These are phyloP conservation scores for Diplogasteroides magnus DNA, from an alignment of 1,140 invertebrate genomes.

Conservation along the genomic window DNA sequence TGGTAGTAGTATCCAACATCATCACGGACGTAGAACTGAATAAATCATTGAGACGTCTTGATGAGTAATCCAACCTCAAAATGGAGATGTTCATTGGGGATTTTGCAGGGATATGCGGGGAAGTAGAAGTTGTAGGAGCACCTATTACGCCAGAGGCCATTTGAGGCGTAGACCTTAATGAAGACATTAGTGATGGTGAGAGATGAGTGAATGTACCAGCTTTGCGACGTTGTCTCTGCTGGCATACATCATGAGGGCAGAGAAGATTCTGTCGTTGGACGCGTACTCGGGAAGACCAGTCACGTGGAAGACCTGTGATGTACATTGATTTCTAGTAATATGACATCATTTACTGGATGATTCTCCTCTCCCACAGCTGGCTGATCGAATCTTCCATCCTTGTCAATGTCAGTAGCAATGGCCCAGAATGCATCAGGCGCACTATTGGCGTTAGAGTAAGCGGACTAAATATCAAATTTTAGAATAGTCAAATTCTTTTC, in stretches of 20 bases:
- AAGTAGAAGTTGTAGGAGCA: constrained; percentile 37
- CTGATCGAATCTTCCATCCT: constrained; percentile 20
- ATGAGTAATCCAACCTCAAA: constrained; percentile 16
- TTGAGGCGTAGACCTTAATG: constrained; percentile 25
- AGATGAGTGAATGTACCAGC: neutral
- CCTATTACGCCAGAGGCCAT: constrained; percentile 35
- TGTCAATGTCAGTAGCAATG: constrained; percentile 11
- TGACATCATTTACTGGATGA: constrained; percentile 17
- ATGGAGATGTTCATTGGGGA: constrained; percentile 33
- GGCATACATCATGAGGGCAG: constrained; percentile 33
- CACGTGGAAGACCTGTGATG: constrained; percentile 6
- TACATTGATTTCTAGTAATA: constrained; percentile 6
- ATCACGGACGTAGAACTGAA: constrained; percentile 33
- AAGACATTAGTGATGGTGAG: neutral
- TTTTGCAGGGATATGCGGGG: constrained; percentile 27
- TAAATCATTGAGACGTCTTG: neutral
- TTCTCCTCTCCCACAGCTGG: constrained; percentile 22
- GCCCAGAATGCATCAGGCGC: constrained; percentile 32
- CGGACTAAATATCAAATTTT: neutral
- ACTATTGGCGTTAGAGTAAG: neutral
- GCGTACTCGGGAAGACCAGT: neutral
- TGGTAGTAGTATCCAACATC: constrained; percentile 28
- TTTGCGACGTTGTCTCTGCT: constrained; percentile 18
- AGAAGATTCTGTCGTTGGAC: constrained; percentile 19
- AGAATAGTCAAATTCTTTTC: neutral